Evolutionary conservation across 2,888 invertebrate genomes (phyloP).

Genomic region (Drosophila melanosoma): DNA sequence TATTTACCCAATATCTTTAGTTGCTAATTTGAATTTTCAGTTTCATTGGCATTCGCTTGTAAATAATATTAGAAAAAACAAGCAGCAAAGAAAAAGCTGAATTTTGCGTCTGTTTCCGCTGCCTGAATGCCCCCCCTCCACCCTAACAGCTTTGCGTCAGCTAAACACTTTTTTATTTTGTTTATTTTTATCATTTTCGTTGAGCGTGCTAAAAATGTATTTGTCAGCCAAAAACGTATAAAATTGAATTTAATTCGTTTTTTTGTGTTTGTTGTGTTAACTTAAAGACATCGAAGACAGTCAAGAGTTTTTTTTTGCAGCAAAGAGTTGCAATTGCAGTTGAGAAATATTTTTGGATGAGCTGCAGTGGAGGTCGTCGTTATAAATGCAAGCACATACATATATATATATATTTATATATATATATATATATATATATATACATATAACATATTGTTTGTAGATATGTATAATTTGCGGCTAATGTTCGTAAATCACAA

Average conservation of each 20-base stretch:
- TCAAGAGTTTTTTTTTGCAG: constrained; percentile 6
- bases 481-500: constrained; percentile 5
- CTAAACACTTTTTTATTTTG: constrained; percentile 41
- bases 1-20: background rate
- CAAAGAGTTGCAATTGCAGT: constrained; percentile 15
- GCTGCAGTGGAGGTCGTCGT: constrained; percentile 63
- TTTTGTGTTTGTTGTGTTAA: constrained; percentile 7
- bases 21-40: constrained; percentile 33
- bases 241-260: constrained; percentile 33
- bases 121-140: background rate
- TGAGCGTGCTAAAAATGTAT: constrained; percentile 70
- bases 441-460: no score
- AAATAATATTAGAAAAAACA: constrained; percentile 27
- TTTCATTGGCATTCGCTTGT: constrained; percentile 38
- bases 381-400: background rate
- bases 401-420: background rate
- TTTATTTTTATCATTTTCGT: constrained; percentile 73
- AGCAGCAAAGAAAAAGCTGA: constrained; percentile 13
- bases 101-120: constrained; percentile 21
- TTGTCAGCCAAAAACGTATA: constrained; percentile 47
- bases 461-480: background rate
- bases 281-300: constrained; percentile 14
- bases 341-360: constrained; percentile 21
- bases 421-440: background rate
- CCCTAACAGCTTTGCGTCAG: constrained; percentile 1